Evolutionary conservation across 2,888 invertebrate species (phyloP).

Genomic region (Thysanoteuthis rhombus): DNA sequence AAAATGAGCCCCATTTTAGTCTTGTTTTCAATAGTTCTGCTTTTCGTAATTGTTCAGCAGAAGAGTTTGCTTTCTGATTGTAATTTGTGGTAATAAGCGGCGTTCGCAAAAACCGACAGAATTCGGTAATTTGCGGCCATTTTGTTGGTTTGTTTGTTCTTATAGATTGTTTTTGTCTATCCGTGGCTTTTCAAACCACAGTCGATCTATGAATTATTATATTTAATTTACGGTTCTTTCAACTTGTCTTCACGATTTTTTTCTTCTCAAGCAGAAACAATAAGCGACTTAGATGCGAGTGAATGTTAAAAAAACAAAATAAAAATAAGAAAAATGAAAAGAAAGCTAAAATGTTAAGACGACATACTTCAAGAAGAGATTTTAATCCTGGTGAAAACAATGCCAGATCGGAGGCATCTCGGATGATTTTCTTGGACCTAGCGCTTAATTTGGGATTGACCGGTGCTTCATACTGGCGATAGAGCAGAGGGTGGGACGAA

Average conservation of each 20-base stretch:
- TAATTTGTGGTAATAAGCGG: neutral
- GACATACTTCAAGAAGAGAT: constrained; percentile 60
- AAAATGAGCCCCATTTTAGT: neutral
- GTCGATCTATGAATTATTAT: neutral
- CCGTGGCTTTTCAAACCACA: neutral
- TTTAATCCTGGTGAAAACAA: constrained; percentile 59
- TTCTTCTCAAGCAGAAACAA: neutral
- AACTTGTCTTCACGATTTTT: neutral
- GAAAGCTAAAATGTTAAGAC: neutral
- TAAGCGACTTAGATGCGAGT: neutral
- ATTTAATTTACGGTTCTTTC: neutral
- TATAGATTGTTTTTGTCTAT: neutral
- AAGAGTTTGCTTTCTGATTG: too few species aligned
- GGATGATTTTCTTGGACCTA: constrained; percentile 57
- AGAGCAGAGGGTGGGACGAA: constrained; percentile 52
- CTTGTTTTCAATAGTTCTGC: neutral
- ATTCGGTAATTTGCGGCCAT: neutral
- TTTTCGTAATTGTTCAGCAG: too few species aligned
- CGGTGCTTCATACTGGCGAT: constrained; percentile 41
- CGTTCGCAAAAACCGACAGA: neutral
- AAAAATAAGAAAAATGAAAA: neutral
- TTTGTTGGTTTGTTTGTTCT: neutral
- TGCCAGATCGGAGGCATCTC: constrained; percentile 60
- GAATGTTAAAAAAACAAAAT: neutral
- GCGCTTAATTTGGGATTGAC: constrained; percentile 50